Conservation (phyloP, 2,113 vertebrate genomes). For the Daubentonia madagascariensis region DNA sequence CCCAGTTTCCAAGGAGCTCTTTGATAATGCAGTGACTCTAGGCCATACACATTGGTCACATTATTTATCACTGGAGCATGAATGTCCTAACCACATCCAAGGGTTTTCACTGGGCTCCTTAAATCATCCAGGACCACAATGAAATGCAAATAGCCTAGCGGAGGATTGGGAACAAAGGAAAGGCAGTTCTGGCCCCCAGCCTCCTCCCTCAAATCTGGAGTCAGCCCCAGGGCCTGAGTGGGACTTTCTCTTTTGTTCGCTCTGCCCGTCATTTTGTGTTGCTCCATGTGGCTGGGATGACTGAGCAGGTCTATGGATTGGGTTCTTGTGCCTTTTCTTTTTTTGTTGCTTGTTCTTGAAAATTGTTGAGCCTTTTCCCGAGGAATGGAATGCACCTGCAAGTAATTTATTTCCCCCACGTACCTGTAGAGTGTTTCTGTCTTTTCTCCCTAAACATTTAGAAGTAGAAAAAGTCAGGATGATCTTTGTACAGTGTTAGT, state of each 20-base stretch:
- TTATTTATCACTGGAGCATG: conserved; percentile 69
- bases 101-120: conserved; percentile 66
- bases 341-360: neutral
- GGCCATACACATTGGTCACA: conserved; percentile 55
- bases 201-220: conserved; percentile 72
- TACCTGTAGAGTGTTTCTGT: neutral
- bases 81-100: conserved; percentile 70
- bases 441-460: neutral
- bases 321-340: conserved; percentile 31
- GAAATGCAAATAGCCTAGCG: conserved; percentile 68
- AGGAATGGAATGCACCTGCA: conserved; percentile 17
- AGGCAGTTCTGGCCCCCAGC: conserved; percentile 49
- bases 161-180: conserved; percentile 77
- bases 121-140: conserved; percentile 76
- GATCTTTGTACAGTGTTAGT: neutral
- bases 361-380: neutral
- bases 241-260: conserved; percentile 76
- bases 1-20: conserved; percentile 69
- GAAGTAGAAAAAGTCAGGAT: neutral
- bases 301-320: neutral
- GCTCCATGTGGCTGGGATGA: conserved; percentile 51
- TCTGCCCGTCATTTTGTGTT: conserved; percentile 47
- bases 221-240: conserved; percentile 17
- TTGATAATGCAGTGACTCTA: conserved; percentile 73
- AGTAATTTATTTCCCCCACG: conserved; percentile 33